Evolutionary conservation across 2,113 vertebrate species (phyloP), one percentile per base, ranked within the genome.

Genomic region (Mellivora capensis): DNA sequence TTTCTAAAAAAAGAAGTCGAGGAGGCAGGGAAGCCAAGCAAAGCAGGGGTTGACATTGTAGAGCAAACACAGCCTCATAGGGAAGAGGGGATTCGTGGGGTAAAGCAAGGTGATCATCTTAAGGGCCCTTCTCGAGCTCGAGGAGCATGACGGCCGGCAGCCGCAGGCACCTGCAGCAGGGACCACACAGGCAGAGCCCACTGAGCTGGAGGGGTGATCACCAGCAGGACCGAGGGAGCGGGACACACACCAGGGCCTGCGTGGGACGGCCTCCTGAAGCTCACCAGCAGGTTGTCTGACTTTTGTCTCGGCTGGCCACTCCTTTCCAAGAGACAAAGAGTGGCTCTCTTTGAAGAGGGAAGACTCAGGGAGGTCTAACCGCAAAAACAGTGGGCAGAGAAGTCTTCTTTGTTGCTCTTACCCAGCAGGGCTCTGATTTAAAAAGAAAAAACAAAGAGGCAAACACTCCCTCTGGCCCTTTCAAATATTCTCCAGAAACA

Each of bases 171-270:
- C n/a, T 10, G 25, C 92, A 44, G 79, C 29, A 80, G 18, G 85
- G 98, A 96, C 98, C 98, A 98, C 97, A 94, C 74, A 97, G 4
- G 0, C 12, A 96, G 91, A 97, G 42, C 8, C 25, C 7, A 0
- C 27, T 89, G 44, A 4, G 1, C 2, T 0, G 84, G 20, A n/a
- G 85, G 67, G 31, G 52, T 96, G 97, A 83, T 62, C 97, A 94
- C 71, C 86, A 34, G 62, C 31, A 34, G 31, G 15, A 14, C 31
- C 17, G 62, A 13, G 62, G 31, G 62, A 34, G 64, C 83, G 72
- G 76, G n/a, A 64, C 90, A 61, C 1, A 6, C 2, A 15, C 0
- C 6, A 14, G n/a, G 83, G 21, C 87, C 52, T 90, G 94, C 18
- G 25, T 2, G 34, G 64, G 15, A 15, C 1, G 34, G 34, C 67